These are phyloP conservation scores for Ageneiosus marmoratus DNA, from an alignment of 2,113 vertebrate species.

Conservation along the genomic window DNA sequence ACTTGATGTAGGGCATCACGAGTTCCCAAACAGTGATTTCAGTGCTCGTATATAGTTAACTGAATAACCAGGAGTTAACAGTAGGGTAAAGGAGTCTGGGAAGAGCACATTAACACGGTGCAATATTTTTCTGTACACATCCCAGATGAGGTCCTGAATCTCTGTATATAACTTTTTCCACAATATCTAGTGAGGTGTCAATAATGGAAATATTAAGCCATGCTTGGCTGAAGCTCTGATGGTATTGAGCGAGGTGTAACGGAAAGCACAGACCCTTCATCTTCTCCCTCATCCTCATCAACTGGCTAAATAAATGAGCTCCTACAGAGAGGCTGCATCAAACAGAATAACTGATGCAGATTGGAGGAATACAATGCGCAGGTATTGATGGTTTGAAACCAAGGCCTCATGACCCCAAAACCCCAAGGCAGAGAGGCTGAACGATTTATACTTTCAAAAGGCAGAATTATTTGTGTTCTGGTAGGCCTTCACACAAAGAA, in stretches of 20 bases:
- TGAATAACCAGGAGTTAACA: not conserved
- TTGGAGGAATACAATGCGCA: slow-evolving; percentile 66
- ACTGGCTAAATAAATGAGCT: slow-evolving; percentile 66
- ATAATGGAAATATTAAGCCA: slow-evolving; percentile 52
- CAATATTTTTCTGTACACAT: not conserved
- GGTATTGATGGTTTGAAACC: slow-evolving; percentile 64
- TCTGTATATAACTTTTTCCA: not conserved
- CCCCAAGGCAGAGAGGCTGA: slow-evolving; percentile 58
- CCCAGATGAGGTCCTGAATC: not conserved
- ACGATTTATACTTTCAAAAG: slow-evolving; percentile 64
- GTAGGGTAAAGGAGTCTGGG: not conserved
- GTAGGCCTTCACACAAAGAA: slow-evolving; percentile 43
- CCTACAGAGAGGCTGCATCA: slow-evolving; percentile 64
- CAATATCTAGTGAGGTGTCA: slow-evolving; percentile 23
- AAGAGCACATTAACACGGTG: not conserved
- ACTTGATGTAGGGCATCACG: not conserved
- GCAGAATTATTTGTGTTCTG: slow-evolving; percentile 51
- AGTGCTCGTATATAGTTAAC: not conserved
- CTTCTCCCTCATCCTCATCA: slow-evolving; percentile 46
- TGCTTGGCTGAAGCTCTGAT: slow-evolving; percentile 29
- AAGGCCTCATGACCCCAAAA: slow-evolving; percentile 59
- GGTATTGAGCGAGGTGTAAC: slow-evolving; percentile 43
- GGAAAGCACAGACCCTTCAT: slow-evolving; percentile 27
- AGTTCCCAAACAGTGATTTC: not conserved
- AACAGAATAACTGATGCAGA: slow-evolving; percentile 74